Evolutionary conservation across 2,113 vertebrate species (phyloP).

Genomic region (Plestiodon gilberti): DNA sequence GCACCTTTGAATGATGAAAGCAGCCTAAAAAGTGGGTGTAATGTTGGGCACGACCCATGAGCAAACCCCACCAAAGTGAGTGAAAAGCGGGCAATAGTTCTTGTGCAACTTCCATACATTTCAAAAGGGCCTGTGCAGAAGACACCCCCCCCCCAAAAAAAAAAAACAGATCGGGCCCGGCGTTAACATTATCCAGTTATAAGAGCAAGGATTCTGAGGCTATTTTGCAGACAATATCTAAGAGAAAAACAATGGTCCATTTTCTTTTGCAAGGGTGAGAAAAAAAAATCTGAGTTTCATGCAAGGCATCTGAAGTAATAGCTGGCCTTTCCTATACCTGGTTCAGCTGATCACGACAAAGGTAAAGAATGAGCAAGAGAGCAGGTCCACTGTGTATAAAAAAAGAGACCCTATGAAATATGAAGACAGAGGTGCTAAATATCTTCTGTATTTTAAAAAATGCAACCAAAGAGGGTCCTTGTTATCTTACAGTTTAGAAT

Average conservation of each 20-base stretch:
- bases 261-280: slow-evolving; percentile 48
- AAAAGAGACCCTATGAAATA: slow-evolving; percentile 64
- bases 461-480: slow-evolving; percentile 56
- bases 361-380: slow-evolving; percentile 49
- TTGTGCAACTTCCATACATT: neutral
- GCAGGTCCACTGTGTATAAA: slow-evolving; percentile 53
- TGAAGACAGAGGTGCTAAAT: slow-evolving; percentile 68
- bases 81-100: neutral
- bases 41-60: slow-evolving; percentile 3
- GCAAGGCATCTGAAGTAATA: slow-evolving; percentile 66
- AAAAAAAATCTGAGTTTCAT: slow-evolving; percentile 61
- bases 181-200: slow-evolving; percentile 64
- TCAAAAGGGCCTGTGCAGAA: neutral
- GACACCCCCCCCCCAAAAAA: no score
- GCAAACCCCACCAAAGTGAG: neutral
- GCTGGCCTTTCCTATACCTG: slow-evolving; percentile 57
- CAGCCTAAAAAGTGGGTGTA: slow-evolving; percentile 57
- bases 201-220: slow-evolving; percentile 54
- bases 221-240: slow-evolving; percentile 56
- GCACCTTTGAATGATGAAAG: slow-evolving; percentile 51
- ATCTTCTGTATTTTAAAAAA: slow-evolving; percentile 59
- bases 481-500: slow-evolving; percentile 61
- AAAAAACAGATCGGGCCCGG: no score
- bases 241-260: slow-evolving; percentile 68
- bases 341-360: slow-evolving; percentile 47